Evolutionary conservation across 1,140 invertebrate species (phyloP), one percentile per base, ranked within the genome.

Genomic region (Monomorium pharaonis): DNA sequence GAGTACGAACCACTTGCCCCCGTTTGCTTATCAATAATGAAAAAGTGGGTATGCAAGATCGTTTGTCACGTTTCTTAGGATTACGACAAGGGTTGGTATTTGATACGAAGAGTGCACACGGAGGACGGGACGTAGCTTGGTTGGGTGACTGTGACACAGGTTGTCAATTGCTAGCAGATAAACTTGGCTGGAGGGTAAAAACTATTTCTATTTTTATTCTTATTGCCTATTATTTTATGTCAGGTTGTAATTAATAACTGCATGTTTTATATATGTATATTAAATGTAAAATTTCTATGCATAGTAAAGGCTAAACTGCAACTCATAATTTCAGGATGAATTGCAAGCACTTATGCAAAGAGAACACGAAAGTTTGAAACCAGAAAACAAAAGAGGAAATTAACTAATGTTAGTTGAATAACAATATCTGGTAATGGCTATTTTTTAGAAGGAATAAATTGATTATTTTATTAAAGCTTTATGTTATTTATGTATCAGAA

Each of bases 111-210:
- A 95, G 96, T 67, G 96, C 97, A 69, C 95, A 96, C 3, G 47
- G 85, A 44, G 89, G 89, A 42, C 94, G 98, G 24, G 98, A 99
- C 95, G 97, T 99, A n/a, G 97, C 98, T 44, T 97, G 96, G 94
- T 94, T 98, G 51, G 98, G 98, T 1, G 97, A 98, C 89, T 99
- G 98, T 94, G 98, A 99, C 95, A 97, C 97, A 74, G 98, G 98
- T 2, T 98, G 98, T 92, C 92, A 95, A 87, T 94, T 96, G 16
- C 93, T 99, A 37, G 98, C 98, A 30, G 97, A 98, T 54, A 96
- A 96, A 92, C 95, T 99, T 2, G 98, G 98, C 24, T 99, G 98
- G 98, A 96, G 95, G 24, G 97, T 97, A 93, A 95, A 84, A 67
- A 37, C 37, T 37, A 6, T 37, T 74, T 14, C 47, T 12, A 72